Evolutionary conservation across 2,797 vertebrate species (phyloP).

Genomic region (Gouania willdenowi): DNA sequence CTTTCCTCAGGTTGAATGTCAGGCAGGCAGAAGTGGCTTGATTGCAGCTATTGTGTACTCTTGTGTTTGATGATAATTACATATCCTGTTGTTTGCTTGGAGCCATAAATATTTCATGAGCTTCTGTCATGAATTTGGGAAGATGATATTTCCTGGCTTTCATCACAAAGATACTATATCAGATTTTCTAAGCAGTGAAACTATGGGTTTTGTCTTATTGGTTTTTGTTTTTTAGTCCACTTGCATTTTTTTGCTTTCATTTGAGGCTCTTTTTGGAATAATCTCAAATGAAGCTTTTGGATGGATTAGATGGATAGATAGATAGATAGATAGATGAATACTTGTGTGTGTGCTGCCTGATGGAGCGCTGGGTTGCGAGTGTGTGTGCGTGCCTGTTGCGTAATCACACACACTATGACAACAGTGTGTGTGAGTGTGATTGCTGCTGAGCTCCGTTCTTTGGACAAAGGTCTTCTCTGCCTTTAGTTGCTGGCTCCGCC

Average conservation of each 20-base stretch:
- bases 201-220: slow-evolving; percentile 4
- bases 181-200: neutral
- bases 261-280: no score
- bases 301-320: no score
- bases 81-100: slow-evolving; percentile 66
- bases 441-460: no score
- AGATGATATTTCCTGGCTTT: slow-evolving; percentile 13
- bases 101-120: slow-evolving; percentile 61
- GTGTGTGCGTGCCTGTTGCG: no score
- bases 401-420: no score
- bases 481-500: no score
- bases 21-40: slow-evolving; percentile 62
- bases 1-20: slow-evolving; percentile 57
- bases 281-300: neutral
- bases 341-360: no score
- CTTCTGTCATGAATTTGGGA: slow-evolving; percentile 16
- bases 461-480: no score
- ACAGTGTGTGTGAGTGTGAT: no score
- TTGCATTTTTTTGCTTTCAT: neutral
- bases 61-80: slow-evolving; percentile 77
- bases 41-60: slow-evolving; percentile 72
- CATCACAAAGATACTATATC: slow-evolving; percentile 3
- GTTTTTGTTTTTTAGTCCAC: slow-evolving; percentile 6
- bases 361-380: neutral
- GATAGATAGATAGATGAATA: no score